phyloP scores from a whole-genome alignment of 2,113 vertebrate species.

The Sterrhoptilus dennistouni region DNA sequence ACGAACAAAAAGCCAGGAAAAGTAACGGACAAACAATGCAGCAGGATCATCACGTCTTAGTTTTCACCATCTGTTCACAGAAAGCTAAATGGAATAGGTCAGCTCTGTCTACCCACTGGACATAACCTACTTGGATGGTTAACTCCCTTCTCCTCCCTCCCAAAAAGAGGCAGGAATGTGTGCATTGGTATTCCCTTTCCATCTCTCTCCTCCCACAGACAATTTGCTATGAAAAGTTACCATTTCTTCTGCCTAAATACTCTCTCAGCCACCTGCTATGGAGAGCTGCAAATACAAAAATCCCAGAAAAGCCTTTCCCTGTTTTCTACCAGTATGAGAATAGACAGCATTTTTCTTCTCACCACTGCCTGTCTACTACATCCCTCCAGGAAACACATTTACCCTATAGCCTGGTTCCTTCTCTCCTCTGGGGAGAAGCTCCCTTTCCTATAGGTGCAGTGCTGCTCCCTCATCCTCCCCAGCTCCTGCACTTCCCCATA shows the following conservation, averaged over 20 bases:
- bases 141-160: neutral
- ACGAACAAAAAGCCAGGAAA: constrained; percentile 65
- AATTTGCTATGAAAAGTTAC: neutral
- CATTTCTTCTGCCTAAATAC: neutral
- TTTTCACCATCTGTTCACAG: constrained; percentile 41
- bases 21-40: constrained; percentile 57
- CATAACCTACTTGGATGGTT: neutral
- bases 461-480: neutral
- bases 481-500: neutral
- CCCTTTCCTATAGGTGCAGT: neutral
- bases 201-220: neutral
- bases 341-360: neutral
- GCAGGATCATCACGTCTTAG: constrained; percentile 25
- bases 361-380: neutral
- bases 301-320: neutral
- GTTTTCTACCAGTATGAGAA: neutral
- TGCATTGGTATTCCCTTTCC: neutral
- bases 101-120: neutral
- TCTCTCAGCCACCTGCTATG: neutral
- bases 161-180: neutral
- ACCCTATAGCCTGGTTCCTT: neutral
- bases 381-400: neutral
- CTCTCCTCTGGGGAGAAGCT: neutral
- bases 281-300: neutral
- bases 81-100: neutral